A percentile compares a stretch with the other conserved stretches of the same genome.
These are phyloP conservation scores for Diadophis punctatus DNA, from an alignment of 2,113 vertebrate species.

Conservation along the genomic window DNA sequence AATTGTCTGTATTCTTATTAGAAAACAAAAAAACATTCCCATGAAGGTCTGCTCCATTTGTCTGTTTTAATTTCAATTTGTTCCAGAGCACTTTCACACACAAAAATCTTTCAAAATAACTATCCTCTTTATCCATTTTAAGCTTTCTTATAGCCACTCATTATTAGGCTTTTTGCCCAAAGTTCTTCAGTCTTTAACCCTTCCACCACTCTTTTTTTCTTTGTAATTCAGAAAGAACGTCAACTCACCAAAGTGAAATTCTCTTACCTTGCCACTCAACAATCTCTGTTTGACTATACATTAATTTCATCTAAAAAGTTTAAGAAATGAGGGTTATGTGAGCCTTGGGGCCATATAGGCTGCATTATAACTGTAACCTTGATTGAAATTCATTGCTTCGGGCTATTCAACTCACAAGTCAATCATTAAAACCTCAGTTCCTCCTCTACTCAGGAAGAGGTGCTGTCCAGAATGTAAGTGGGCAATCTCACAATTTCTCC, in stretches of 20 bases:
- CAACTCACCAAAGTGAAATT: neutral
- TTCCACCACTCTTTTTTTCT: neutral
- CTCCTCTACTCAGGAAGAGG: neutral
- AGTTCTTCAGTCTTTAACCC: neutral
- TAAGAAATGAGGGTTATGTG: neutral
- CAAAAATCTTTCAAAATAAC: neutral
- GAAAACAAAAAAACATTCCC: neutral
- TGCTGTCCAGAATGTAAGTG: neutral
- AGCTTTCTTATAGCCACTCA: neutral
- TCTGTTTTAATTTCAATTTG: neutral
- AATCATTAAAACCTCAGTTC: neutral
- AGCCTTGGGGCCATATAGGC: neutral
- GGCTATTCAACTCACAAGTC: neutral
- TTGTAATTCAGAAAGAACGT: neutral
- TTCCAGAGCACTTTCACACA: neutral
- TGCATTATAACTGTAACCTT: neutral
- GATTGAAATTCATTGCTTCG: neutral
- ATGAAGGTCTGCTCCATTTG: neutral
- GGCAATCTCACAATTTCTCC: neutral
- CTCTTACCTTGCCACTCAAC: neutral
- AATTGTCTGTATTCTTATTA: neutral
- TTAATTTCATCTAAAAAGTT: neutral
- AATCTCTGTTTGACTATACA: neutral
- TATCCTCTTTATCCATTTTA: neutral
- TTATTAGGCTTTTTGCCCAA: neutral